These are phyloP conservation scores for Nomia melanderi DNA, from an alignment of 1,140 invertebrate genomes.

Conservation along the genomic window DNA sequence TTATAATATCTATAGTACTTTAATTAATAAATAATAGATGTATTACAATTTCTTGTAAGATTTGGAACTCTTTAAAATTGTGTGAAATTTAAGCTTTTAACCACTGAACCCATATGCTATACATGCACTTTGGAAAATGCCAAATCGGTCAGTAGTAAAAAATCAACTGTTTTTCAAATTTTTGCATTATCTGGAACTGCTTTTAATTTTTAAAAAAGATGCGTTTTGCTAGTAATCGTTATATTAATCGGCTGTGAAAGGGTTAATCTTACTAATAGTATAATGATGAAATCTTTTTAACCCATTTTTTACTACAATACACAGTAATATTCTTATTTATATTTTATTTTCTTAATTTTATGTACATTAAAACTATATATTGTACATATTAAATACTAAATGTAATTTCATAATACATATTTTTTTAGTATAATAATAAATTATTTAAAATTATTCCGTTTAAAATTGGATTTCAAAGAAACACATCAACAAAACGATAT, in stretches of 20 bases:
- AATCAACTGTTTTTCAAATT: too few relatives aligned
- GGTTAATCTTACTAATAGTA: too few relatives aligned
- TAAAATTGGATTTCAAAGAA: neutral
- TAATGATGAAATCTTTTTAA: too few relatives aligned
- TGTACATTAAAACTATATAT: neutral
- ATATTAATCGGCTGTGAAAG: too few relatives aligned
- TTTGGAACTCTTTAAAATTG: neutral
- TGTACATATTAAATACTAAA: conserved; percentile 17
- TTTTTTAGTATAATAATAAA: neutral
- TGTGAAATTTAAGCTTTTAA: too few relatives aligned
- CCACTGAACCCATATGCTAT: too few relatives aligned
- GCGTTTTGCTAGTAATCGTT: too few relatives aligned
- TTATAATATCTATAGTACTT: neutral
- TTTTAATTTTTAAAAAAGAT: too few relatives aligned
- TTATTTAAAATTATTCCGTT: neutral
- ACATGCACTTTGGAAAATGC: too few relatives aligned
- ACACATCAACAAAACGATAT: neutral
- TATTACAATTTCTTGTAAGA: neutral
- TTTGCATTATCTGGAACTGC: too few relatives aligned
- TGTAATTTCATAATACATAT: conserved; percentile 18
- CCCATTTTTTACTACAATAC: too few relatives aligned
- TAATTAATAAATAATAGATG: neutral
- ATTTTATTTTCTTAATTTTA: neutral
- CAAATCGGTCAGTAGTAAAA: too few relatives aligned
- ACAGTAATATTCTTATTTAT: neutral